These are phyloP conservation scores for Drosophila nr. fundita DNA, from an alignment of 2,888 invertebrate genomes.

Conservation along the genomic window DNA sequence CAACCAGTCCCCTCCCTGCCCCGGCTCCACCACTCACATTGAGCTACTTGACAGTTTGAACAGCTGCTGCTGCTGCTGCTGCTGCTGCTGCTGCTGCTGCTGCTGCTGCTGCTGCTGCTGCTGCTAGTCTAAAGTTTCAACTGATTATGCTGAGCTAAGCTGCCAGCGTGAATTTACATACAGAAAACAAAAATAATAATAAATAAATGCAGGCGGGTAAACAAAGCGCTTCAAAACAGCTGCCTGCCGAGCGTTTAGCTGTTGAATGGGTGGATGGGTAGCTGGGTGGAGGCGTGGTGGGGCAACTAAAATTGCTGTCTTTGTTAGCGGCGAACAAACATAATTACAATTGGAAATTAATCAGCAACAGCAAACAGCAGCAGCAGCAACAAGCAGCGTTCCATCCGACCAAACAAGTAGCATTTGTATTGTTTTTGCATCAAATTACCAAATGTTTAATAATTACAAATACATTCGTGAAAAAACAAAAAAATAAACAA, in stretches of 20 bases:
- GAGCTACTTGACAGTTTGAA: conserved; percentile 8
- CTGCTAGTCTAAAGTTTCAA: conserved; percentile 26
- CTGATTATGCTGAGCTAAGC: conserved; percentile 55
- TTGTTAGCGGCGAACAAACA: conserved; percentile 42
- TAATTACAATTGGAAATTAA: conserved; percentile 69
- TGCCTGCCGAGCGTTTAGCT: conserved; percentile 7
- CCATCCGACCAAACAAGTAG: conserved; percentile 48
- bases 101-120: conserved; percentile 5
- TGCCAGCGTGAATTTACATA: conserved; percentile 34
- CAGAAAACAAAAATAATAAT: conserved; percentile 2
- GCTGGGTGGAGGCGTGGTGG: not conserved
- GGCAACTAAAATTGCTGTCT: conserved; percentile 9
- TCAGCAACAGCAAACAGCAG: conserved; percentile 25
- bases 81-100: conserved; percentile 1
- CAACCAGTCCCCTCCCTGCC: not conserved
- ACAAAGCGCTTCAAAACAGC: conserved; percentile 46
- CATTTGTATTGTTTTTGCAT: conserved; percentile 48
- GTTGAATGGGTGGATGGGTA: not conserved
- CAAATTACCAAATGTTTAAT: conserved; percentile 61
- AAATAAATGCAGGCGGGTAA: conserved; percentile 34
- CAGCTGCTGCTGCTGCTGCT: conserved; percentile 9
- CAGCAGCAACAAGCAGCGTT: conserved; percentile 35
- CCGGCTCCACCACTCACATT: not conserved
- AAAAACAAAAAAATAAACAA: not conserved
- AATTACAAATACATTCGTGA: conserved; percentile 16